Percentiles rank a stretch among this genome's conserved stretches.
These are phyloP conservation scores for Aphelocoma coerulescens DNA, from an alignment of 2,113 vertebrate species.

Conservation along the genomic window DNA sequence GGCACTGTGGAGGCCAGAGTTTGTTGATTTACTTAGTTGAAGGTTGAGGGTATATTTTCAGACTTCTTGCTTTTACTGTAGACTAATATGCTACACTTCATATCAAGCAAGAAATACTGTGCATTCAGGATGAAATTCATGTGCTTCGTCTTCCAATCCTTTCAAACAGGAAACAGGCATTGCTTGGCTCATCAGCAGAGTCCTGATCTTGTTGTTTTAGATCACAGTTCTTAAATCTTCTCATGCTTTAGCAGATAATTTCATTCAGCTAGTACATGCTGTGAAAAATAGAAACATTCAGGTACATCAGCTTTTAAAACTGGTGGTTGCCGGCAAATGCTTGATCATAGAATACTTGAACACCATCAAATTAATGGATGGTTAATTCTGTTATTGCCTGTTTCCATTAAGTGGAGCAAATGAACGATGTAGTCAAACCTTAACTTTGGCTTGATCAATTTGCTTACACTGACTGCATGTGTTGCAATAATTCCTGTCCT, in stretches of 20 bases:
- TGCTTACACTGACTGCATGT: neutral
- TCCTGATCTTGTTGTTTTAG: neutral
- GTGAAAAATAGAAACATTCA: neutral
- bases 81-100: neutral
- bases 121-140: neutral
- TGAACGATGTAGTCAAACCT: neutral
- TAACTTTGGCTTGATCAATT: neutral
- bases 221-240: neutral
- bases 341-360: neutral
- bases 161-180: neutral
- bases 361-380: neutral
- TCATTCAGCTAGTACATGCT: neutral
- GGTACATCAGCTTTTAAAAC: neutral
- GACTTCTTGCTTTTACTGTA: neutral
- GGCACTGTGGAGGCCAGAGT: neutral
- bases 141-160: neutral
- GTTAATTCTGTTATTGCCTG: neutral
- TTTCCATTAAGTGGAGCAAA: neutral
- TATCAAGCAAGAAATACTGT: neutral
- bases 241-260: neutral
- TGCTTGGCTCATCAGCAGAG: rapidly evolving
- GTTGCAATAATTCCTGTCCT: neutral
- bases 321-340: neutral
- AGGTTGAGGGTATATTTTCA: neutral
- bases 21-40: neutral